Percentiles rank a stretch among this genome's conserved stretches.
These are phyloP conservation scores for Bolinopsis microptera DNA, from an alignment of 37 sponge, comb jelly and placozoan genomes.

Conservation along the genomic window DNA sequence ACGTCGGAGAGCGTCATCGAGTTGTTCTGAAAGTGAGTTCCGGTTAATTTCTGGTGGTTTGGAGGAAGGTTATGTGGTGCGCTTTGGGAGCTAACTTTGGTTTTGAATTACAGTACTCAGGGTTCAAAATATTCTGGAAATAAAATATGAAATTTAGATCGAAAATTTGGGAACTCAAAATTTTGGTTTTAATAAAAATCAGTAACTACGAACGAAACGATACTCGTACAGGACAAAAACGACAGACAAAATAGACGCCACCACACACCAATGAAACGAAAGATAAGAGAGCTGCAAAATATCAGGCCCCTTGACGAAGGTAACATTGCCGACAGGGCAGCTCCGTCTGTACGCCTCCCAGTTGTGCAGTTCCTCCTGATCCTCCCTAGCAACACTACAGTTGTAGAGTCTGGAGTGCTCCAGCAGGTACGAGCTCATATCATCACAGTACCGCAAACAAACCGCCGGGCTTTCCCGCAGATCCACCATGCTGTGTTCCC, in stretches of 20 bases:
- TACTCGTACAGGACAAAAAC: no score
- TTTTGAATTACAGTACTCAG: neutral
- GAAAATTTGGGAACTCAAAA: no score
- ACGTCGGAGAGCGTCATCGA: slow-evolving; percentile 36
- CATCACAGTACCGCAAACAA: neutral
- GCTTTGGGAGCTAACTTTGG: neutral
- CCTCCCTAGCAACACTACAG: neutral
- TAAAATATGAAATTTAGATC: no score
- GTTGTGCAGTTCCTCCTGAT: slow-evolving; percentile 38
- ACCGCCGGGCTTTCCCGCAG: neutral
- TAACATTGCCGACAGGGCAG: neutral
- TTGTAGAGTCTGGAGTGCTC: neutral
- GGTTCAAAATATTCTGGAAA: no score
- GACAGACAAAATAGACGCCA: no score
- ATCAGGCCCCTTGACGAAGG: slow-evolving; percentile 45
- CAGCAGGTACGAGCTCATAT: neutral
- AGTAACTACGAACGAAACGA: no score
- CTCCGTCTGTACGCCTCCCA: slow-evolving; percentile 44
- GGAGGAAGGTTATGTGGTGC: neutral
- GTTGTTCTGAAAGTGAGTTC: slow-evolving; percentile 36
- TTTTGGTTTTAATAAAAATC: no score
- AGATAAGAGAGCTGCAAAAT: slow-evolving; percentile 33
- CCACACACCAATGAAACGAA: slow-evolving; percentile 9
- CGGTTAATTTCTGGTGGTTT: neutral
- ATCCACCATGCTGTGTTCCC: neutral